A percentile compares a stretch with the other conserved stretches of the same genome.
phyloP scores from a whole-genome alignment of 1,140 invertebrate species.

The Drosophila lowei region DNA sequence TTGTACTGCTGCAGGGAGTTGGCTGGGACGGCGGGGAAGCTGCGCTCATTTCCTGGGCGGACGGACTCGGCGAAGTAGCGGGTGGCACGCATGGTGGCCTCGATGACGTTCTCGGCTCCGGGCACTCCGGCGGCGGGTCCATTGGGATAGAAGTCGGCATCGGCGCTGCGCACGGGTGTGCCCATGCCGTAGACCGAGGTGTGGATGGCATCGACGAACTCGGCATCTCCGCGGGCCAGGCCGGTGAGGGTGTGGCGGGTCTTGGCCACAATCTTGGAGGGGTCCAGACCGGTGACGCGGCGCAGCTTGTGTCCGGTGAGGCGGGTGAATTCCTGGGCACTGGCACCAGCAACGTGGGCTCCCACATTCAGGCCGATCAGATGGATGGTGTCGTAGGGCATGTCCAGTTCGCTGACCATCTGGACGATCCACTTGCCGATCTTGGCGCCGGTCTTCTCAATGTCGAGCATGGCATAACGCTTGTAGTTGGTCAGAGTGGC shows the following conservation, averaged over 20 bases:
- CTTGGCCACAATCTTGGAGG: slow-evolving; percentile 87
- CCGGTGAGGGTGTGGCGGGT: slow-evolving; percentile 84
- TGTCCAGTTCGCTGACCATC: slow-evolving; percentile 60
- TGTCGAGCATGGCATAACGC: slow-evolving; percentile 62
- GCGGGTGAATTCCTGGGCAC: slow-evolving; percentile 87
- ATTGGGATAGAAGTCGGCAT: slow-evolving; percentile 92
- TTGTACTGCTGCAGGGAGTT: slow-evolving; percentile 73
- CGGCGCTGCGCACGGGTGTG: slow-evolving; percentile 86
- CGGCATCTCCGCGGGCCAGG: slow-evolving; percentile 84
- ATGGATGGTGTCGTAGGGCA: slow-evolving; percentile 76
- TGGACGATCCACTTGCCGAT: slow-evolving; percentile 61
- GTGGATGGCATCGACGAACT: slow-evolving; percentile 89
- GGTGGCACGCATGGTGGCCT: slow-evolving; percentile 87
- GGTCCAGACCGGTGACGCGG: slow-evolving; percentile 88
- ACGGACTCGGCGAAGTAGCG: slow-evolving; percentile 87
- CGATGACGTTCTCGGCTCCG: slow-evolving; percentile 84
- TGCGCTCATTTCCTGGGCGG: slow-evolving; percentile 79
- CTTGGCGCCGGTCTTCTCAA: slow-evolving; percentile 60
- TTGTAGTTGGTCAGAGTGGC: slow-evolving; percentile 62
- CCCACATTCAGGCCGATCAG: slow-evolving; percentile 70
- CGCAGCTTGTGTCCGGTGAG: slow-evolving; percentile 83
- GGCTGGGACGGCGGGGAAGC: slow-evolving; percentile 73
- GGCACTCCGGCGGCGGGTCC: slow-evolving; percentile 84
- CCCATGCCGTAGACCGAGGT: slow-evolving; percentile 90
- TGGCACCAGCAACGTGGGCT: slow-evolving; percentile 84